Conservation (phyloP, 2,113 vertebrate species). For the Alces alces region DNA sequence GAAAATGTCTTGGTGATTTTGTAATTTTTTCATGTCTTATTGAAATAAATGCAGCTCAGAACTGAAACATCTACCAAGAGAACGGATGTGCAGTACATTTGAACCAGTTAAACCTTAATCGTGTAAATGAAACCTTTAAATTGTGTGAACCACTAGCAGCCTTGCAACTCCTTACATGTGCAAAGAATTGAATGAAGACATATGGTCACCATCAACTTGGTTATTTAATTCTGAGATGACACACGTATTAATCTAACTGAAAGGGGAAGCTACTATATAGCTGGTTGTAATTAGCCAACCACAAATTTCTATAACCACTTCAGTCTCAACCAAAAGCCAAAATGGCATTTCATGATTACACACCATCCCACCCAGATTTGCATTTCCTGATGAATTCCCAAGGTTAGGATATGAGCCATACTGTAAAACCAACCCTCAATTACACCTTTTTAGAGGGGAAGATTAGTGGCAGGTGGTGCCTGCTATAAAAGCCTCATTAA, state of each 20-base stretch:
- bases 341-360: slow-evolving; percentile 80
- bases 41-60: slow-evolving; percentile 8
- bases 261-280: slow-evolving; percentile 77
- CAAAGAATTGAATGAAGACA: slow-evolving; percentile 74
- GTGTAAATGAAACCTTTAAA: slow-evolving; percentile 68
- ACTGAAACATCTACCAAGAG: neutral
- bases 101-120: slow-evolving; percentile 54
- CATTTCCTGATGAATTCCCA: slow-evolving; percentile 80
- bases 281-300: slow-evolving; percentile 81
- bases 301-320: slow-evolving; percentile 78
- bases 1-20: neutral
- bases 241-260: slow-evolving; percentile 80
- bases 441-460: slow-evolving; percentile 80
- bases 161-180: slow-evolving; percentile 65
- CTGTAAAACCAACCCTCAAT: slow-evolving; percentile 82
- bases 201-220: slow-evolving; percentile 80
- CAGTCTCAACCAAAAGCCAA: slow-evolving; percentile 76
- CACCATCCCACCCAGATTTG: slow-evolving; percentile 77
- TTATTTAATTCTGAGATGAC: slow-evolving; percentile 82
- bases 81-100: slow-evolving; percentile 29
- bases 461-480: slow-evolving; percentile 84
- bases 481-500: slow-evolving; percentile 86
- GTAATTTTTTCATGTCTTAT: slow-evolving; percentile 23
- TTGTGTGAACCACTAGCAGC: slow-evolving; percentile 56
- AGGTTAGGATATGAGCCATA: slow-evolving; percentile 80